Evolutionary conservation across 2,888 invertebrate genomes (phyloP).

Genomic region (Synanthedon andrenaeformis): DNA sequence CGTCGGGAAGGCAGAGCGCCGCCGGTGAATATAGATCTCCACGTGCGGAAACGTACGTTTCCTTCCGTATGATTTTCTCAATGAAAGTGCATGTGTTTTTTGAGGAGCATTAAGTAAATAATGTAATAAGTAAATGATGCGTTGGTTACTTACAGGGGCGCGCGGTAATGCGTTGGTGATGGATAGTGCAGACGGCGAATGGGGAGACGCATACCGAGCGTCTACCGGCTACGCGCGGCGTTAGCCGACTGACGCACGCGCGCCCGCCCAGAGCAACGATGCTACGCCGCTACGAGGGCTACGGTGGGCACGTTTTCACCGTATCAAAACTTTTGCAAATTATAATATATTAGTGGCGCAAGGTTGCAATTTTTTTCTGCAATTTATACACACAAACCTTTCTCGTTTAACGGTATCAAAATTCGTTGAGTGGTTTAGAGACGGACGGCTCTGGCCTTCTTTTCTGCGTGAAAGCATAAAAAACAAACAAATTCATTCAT

Average conservation of each 20-base stretch:
- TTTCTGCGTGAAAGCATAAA: too few species aligned
- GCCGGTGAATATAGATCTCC: conserved; percentile 35
- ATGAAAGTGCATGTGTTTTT: conserved; percentile 7
- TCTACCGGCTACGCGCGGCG: conserved; percentile 51
- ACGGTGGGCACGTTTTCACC: conserved; percentile 18
- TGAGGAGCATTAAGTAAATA: conserved; percentile 22
- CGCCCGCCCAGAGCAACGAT: conserved; percentile 38
- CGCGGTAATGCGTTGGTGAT: conserved; percentile 49
- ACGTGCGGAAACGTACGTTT: conserved; percentile 49
- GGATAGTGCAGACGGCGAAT: conserved; percentile 24
- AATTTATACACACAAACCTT: neutral
- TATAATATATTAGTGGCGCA: neutral
- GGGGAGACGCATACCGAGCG: conserved; percentile 46
- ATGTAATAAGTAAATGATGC: conserved; percentile 4
- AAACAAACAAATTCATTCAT: too few species aligned
- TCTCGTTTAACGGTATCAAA: too few species aligned
- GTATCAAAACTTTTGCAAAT: neutral
- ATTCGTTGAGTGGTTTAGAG: too few species aligned
- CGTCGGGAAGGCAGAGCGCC: conserved; percentile 39
- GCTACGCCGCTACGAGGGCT: conserved; percentile 33
- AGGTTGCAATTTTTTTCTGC: neutral
- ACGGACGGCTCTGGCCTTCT: too few species aligned
- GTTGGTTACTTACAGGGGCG: conserved; percentile 56
- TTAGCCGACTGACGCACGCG: conserved; percentile 59
- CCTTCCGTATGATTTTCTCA: conserved; percentile 10